Conservation (phyloP, 2,888 invertebrate genomes). For the Cartodere bifasciata region DNA sequence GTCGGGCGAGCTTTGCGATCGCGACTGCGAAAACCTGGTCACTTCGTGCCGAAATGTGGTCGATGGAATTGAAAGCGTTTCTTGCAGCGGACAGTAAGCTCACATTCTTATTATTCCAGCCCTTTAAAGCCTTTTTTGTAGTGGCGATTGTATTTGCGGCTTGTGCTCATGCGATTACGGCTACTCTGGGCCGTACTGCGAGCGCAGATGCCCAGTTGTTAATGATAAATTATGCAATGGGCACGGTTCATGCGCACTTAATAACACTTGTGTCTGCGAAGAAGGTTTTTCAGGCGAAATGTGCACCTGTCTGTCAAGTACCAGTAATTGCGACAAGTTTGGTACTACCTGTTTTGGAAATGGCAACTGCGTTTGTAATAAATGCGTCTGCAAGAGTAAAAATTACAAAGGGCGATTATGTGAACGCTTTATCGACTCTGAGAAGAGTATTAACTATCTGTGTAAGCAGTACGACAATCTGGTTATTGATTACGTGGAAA, state of each 20-base stretch:
- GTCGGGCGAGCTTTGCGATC: constrained; percentile 40
- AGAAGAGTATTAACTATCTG: too few relatives aligned
- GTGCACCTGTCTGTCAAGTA: constrained; percentile 8
- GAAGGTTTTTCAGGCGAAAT: constrained; percentile 3
- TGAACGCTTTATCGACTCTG: too few relatives aligned
- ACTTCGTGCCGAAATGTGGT: constrained; percentile 18
- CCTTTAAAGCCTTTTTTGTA: constrained; percentile 2
- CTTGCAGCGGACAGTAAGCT: constrained; percentile 19
- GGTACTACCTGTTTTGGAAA: constrained; percentile 9
- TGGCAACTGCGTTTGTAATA: constrained; percentile 9
- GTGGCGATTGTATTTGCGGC: constrained; percentile 10
- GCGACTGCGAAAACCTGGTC: constrained; percentile 31
- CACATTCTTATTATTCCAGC: constrained; percentile 1
- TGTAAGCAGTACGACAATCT: too few relatives aligned
- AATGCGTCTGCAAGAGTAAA: constrained; percentile 7
- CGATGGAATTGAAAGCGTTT: constrained; percentile 18
- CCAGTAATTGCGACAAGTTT: constrained; percentile 6
- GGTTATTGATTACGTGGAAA: too few relatives aligned
- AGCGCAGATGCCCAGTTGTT: constrained; percentile 9
- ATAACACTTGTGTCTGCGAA: constrained; percentile 6
- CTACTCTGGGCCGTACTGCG: constrained; percentile 10
- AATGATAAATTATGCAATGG: constrained; percentile 8
- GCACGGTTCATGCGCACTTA: constrained; percentile 5
- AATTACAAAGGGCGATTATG: constrained; percentile 8
- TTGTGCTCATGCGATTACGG: constrained; percentile 10